Base-by-base conservation (phyloP, 2,888 invertebrate species). In the Tuberolachnus salignus region DNA sequence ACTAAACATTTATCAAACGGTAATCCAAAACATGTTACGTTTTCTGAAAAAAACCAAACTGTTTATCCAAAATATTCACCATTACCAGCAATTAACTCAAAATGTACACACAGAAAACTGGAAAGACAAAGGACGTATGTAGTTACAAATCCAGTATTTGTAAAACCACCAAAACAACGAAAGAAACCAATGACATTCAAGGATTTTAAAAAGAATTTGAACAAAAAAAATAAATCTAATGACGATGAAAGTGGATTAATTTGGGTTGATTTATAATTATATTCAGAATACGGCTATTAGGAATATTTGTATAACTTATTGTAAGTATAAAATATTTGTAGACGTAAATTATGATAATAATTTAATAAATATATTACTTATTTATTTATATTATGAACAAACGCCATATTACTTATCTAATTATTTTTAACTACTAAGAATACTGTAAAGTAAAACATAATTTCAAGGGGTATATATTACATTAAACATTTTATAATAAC, bases 131-230 rank as follows among this genome's bases (percentile, higher is more conserved):
- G 16, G 6, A 78, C 78, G 10, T 78, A 78, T 34, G 34, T 78
- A 21, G 78, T 78, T 69, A 51, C 78, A 23, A 78, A 42, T 78
- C 78, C 78, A 34, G 51, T 78, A 51, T 78, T 69, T 51, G 78
- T 78, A 6, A 69, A 69, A 61, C 16, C 23, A 6, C 19, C 42
- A 51, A 75, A 73, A 26, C 63, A 80, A 66, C 66, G 3, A 13
- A 73, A 63, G 23, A 70, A 71, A 73, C 14, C n/a, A 34, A 42
- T 64, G 21, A 72, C 72, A 70, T 67, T 80, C 13, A 57, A n/a
- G 3, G 61, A 74, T 80, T 61, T 80, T 49, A 67, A 64, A 51
- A 72, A 74, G 34, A 34, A 14, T 6, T 61, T 69, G 14, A 81
- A 64, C 0, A 80, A 80, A 71, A 75, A 21, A 70, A 63, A 66